A percentile compares a stretch with the other conserved stretches of the same genome.
phyloP scores from a whole-genome alignment of 2,888 invertebrate species.

The Phaonia tiefii region DNA sequence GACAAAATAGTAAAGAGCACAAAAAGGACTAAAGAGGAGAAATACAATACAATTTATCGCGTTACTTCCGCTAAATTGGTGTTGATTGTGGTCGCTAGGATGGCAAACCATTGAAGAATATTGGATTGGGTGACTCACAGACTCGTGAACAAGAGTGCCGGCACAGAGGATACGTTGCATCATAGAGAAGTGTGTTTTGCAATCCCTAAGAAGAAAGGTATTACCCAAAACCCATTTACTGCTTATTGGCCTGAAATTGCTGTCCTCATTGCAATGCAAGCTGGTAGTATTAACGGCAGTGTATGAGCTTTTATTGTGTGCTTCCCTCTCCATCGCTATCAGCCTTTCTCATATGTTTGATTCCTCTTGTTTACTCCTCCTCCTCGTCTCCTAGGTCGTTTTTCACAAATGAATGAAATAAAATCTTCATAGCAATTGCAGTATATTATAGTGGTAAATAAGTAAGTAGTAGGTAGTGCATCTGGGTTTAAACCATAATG shows the following conservation, averaged over 20 bases:
- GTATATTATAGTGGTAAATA: conserved; percentile 27
- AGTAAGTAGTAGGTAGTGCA: conserved; percentile 1
- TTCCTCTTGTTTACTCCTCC: no score
- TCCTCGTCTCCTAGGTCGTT: neutral
- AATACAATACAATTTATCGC: conserved; percentile 74
- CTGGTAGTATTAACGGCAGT: conserved; percentile 42
- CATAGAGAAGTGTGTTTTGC: neutral
- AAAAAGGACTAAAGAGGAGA: conserved; percentile 4
- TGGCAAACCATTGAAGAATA: conserved; percentile 69
- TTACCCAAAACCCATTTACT: conserved; percentile 40
- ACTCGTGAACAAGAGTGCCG: conserved; percentile 14
- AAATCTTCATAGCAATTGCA: conserved; percentile 59
- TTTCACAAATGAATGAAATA: conserved; percentile 49
- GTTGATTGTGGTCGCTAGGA: conserved; percentile 74
- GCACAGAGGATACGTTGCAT: neutral
- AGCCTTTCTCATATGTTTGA: neutral
- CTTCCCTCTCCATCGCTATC: neutral
- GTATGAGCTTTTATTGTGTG: conserved; percentile 9
- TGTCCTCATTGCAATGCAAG: conserved; percentile 52
- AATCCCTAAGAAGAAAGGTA: neutral
- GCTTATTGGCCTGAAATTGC: conserved; percentile 53
- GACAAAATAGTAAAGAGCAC: neutral
- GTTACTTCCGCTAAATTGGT: conserved; percentile 79
- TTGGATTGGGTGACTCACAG: conserved; percentile 8
- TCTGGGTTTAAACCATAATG: conserved; percentile 60